phyloP scores from a whole-genome alignment of 2,797 vertebrate species.

The Lagodon rhomboides region DNA sequence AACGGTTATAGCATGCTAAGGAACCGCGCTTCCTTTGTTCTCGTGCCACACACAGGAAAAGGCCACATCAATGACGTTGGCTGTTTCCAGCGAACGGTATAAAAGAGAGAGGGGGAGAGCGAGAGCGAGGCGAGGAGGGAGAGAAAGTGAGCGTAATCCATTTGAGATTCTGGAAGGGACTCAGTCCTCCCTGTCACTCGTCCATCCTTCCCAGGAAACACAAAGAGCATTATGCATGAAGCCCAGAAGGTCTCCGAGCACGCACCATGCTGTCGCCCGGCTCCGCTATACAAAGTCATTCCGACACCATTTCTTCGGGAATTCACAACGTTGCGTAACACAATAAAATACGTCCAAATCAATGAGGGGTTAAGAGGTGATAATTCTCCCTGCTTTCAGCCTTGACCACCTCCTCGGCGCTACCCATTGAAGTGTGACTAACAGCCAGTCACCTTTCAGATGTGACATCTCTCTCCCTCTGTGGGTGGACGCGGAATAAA shows the following conservation, averaged over 20 bases:
- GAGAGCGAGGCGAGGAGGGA: slow-evolving; percentile 30
- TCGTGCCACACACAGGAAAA: slow-evolving; percentile 75
- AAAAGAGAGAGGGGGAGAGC: slow-evolving; percentile 41
- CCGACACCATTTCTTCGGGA: slow-evolving; percentile 60
- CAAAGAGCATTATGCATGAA: slow-evolving; percentile 91
- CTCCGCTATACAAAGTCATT: slow-evolving; percentile 72
- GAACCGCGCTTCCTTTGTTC: slow-evolving; percentile 75
- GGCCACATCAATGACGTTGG: slow-evolving; percentile 74
- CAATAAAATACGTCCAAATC: slow-evolving; percentile 71
- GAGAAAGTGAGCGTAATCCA: slow-evolving; percentile 73
- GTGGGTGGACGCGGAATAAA: slow-evolving; percentile 50
- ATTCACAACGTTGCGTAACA: slow-evolving; percentile 66
- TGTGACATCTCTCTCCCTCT: slow-evolving; percentile 55
- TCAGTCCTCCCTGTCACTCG: slow-evolving; percentile 78
- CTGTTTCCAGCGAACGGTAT: slow-evolving; percentile 69
- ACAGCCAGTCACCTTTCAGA: slow-evolving; percentile 64
- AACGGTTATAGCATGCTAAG: slow-evolving; percentile 59
- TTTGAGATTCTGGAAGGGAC: slow-evolving; percentile 82
- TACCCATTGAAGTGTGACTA: slow-evolving; percentile 61
- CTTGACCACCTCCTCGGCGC: slow-evolving; percentile 55
- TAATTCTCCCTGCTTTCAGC: slow-evolving; percentile 60
- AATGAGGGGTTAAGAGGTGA: slow-evolving; percentile 74
- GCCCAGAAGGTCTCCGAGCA: slow-evolving; percentile 86
- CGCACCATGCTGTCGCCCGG: slow-evolving; percentile 78
- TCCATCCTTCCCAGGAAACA: slow-evolving; percentile 82